Conservation (phyloP, 2,888 invertebrate genomes). For the Pherbina coryleti region DNA sequence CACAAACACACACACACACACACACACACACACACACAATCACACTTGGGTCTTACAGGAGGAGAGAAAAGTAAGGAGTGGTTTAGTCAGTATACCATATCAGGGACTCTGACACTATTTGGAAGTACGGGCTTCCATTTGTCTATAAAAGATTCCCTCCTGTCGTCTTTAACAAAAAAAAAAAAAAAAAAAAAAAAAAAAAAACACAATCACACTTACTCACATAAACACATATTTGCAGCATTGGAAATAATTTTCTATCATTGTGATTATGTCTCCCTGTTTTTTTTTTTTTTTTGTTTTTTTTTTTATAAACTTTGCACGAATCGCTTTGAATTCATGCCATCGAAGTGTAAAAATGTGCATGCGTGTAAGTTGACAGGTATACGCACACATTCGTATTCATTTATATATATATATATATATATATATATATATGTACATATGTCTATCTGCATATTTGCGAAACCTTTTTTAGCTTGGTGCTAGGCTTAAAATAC, state of each 20-base stretch:
- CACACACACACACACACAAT: not conserved
- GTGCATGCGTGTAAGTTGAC: not conserved
- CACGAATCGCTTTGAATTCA: constrained; percentile 9
- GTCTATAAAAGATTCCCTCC: no score
- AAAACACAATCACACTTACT: not conserved
- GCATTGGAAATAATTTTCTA: not conserved
- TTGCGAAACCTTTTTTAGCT: not conserved
- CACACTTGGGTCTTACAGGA: no score
- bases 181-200: no score
- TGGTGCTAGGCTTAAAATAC: not conserved
- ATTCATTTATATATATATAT: not conserved
- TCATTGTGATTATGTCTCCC: not conserved
- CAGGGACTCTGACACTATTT: no score
- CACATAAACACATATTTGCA: not conserved
- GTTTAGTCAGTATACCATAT: no score
- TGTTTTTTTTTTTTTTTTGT: not conserved
- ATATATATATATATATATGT: not conserved
- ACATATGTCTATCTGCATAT: not conserved
- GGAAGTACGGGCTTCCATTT: no score
- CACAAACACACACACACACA: constrained; percentile 1
- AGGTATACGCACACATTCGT: not conserved
- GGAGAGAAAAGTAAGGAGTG: no score
- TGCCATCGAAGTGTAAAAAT: constrained; percentile 5
- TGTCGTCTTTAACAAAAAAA: no score
- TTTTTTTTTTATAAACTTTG: not conserved